Base-by-base conservation (phyloP, 2,113 vertebrate genomes). In the Phoenicopterus ruber region DNA sequence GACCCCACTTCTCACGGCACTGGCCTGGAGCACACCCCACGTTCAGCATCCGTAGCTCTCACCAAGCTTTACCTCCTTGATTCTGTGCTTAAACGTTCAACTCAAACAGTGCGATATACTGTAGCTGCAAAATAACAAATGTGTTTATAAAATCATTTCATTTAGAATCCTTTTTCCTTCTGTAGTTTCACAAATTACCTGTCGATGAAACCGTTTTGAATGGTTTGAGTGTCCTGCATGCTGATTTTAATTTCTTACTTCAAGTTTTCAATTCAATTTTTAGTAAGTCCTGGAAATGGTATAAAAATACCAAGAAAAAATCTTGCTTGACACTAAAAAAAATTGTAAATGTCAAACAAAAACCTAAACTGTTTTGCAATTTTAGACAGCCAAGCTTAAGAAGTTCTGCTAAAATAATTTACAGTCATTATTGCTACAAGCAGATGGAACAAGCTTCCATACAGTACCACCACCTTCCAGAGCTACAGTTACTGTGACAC, bases 1-100 rank as follows among this genome's bases (percentile, higher is more conserved):
- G 3, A 8, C 2, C 50, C 66, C 3, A 2, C 13, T 2, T 9
- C 54, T 13, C 44, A 5, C 18, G 34, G 54, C 0, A 4, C 25
- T 3, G 5, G 24, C 28, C 72, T 21, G 32, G 7, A 4, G 15
- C 1, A 29, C 40, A 5, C 25, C 44, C 19, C 47, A 1, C 2
- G 7, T 0, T 9, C 50, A 36, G 32, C 54, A 59, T 2, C 62
- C 11, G 11, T 1, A 74, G 42, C 58, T 40, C 85, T 21, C 49
- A 18, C 24, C 28, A 40, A 12, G 11, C 54, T 87, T 16, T 14
- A 6, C 11, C 8, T 29, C 61, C 72, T 55, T 66, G 18, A 9
- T 12, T 40, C 78, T 36, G 6, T 29, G 47, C 58, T 62, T 10
- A 46, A n/a, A 50, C 1, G 9, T 47, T 55, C 71, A 40, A 5